These are phyloP conservation scores for Nasonia longicornis DNA, from an alignment of 1,140 invertebrate species.

Conservation along the genomic window DNA sequence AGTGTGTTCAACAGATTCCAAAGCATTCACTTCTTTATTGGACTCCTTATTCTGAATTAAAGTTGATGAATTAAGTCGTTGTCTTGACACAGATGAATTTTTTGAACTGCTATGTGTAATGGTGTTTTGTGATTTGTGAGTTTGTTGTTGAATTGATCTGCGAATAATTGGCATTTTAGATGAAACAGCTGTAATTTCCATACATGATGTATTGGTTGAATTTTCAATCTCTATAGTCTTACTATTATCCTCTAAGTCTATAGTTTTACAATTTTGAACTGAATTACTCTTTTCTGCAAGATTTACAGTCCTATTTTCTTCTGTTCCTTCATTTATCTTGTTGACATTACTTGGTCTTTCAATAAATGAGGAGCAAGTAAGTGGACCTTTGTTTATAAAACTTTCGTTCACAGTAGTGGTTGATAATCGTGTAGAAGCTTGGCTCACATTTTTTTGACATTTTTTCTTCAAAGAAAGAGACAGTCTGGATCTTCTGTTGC, in stretches of 20 bases:
- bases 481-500: conserved; percentile 1
- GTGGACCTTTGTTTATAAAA: conserved; percentile 41
- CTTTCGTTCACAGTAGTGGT: conserved; percentile 35
- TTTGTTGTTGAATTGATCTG: background rate
- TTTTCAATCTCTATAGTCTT: conserved; percentile 30
- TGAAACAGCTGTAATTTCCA: conserved; percentile 47
- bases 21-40: conserved; percentile 51
- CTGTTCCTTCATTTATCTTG: conserved; percentile 1
- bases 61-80: background rate
- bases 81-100: background rate
- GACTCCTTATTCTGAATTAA: conserved; percentile 32
- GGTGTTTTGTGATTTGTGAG: conserved; percentile 13
- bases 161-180: conserved; percentile 40
- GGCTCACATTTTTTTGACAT: background rate
- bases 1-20: conserved; percentile 13
- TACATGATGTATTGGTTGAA: conserved; percentile 14
- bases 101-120: background rate
- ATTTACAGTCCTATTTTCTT: conserved; percentile 20
- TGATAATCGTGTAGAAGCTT: background rate
- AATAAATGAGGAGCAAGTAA: conserved; percentile 58
- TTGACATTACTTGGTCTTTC: conserved; percentile 15
- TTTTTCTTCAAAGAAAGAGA: conserved; percentile 36
- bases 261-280: conserved; percentile 27
- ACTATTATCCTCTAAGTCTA: conserved; percentile 21
- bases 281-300: conserved; percentile 5